A percentile compares a stretch with the other conserved stretches of the same genome.
Conservation (phyloP, 2,797 vertebrate genomes). For the Echiichthys vipera region DNA sequence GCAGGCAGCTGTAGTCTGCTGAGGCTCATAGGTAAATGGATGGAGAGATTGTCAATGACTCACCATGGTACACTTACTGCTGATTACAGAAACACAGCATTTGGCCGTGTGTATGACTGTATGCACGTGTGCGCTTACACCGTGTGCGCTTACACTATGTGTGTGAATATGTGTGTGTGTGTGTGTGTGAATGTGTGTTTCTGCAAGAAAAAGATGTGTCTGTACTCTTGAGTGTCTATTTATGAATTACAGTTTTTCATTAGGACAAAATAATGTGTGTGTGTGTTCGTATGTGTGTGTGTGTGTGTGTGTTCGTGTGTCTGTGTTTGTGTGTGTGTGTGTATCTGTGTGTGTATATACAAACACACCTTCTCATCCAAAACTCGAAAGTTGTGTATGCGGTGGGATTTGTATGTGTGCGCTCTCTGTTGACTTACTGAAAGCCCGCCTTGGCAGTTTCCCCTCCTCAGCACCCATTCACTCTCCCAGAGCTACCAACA, state of each 20-base stretch:
- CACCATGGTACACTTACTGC: conserved; percentile 74
- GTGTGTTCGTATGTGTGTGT: conserved; percentile 18
- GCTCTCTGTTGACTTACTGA: conserved; percentile 63
- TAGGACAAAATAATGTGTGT: conserved; percentile 42
- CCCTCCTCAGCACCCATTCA: conserved; percentile 67
- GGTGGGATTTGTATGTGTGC: conserved; percentile 17
- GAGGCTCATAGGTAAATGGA: conserved; percentile 75
- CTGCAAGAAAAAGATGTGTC: conserved; percentile 27
- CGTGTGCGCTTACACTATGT: not conserved
- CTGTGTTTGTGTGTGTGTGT: conserved; percentile 15
- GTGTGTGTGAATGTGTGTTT: conserved; percentile 13
- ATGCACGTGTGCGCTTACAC: not conserved
- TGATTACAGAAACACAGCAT: conserved; percentile 73
- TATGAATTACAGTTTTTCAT: conserved; percentile 73
- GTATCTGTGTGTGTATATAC: conserved; percentile 12
- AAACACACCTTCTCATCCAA: conserved; percentile 34
- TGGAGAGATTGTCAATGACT: conserved; percentile 68
- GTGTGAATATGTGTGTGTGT: conserved; percentile 14
- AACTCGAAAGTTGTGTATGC: conserved; percentile 29
- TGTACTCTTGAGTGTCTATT: conserved; percentile 16
- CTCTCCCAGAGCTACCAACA: conserved; percentile 50
- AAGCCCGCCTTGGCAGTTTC: conserved; percentile 64
- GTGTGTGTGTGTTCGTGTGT: conserved; percentile 20
- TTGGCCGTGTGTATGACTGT: conserved; percentile 46
- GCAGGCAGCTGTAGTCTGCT: conserved; percentile 75